Conservation (phyloP, 1,140 invertebrate genomes). For the Drosophila nigromelanica region DNA sequence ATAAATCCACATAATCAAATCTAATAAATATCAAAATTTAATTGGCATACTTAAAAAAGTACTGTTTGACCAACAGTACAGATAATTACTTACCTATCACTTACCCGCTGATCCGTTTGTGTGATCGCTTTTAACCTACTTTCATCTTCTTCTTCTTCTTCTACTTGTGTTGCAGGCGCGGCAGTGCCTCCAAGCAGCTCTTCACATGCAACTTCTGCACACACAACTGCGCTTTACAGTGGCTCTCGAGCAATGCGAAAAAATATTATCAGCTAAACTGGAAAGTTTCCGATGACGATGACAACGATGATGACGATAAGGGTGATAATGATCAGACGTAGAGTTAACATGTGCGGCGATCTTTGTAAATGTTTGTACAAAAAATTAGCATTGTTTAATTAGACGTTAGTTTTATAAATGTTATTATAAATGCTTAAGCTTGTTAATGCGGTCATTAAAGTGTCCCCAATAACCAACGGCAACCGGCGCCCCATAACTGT, state of each 20-base stretch:
- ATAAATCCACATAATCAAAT: too few species aligned
- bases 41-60: too few species aligned
- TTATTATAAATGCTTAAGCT: conserved; percentile 53
- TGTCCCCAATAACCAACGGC: conserved; percentile 34
- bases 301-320: conserved; percentile 26
- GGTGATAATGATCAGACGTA: conserved; percentile 13
- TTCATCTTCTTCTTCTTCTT: not conserved
- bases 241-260: conserved; percentile 61
- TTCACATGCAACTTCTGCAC: conserved; percentile 82
- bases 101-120: not conserved
- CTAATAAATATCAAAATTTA: too few species aligned
- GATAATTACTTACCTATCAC: not conserved
- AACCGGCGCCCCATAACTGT: conserved; percentile 44
- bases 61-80: not conserved
- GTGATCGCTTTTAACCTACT: not conserved
- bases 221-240: conserved; percentile 60
- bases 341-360: conserved; percentile 12
- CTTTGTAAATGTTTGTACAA: conserved; percentile 50
- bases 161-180: conserved; percentile 51
- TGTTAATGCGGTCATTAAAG: conserved; percentile 35
- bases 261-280: conserved; percentile 76
- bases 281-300: conserved; percentile 66
- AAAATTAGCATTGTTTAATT: conserved; percentile 53
- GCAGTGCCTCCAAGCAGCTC: conserved; percentile 74
- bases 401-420: conserved; percentile 65